phyloP scores from a whole-genome alignment of 2,797 vertebrate genomes.

The Alectoris magna region DNA sequence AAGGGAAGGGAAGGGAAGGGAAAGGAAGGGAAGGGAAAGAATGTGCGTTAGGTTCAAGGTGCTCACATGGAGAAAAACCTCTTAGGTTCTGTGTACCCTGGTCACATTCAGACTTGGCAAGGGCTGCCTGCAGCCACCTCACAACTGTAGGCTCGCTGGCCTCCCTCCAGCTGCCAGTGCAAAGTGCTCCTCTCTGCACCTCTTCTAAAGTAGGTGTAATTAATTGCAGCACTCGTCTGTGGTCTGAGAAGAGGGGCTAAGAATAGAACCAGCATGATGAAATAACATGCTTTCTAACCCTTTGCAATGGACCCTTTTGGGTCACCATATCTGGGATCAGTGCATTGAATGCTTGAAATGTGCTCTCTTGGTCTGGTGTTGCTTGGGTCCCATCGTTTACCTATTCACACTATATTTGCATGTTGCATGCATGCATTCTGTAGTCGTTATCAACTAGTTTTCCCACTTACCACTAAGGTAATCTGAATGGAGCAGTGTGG shows the following conservation, averaged over 20 bases:
- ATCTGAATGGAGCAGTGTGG: not conserved
- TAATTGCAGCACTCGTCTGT: not conserved
- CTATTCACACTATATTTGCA: fast-evolving
- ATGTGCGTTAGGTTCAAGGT: not conserved
- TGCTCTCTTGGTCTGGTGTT: not conserved
- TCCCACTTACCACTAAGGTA: not conserved
- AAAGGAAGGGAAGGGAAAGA: no score
- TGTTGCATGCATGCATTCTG: not conserved
- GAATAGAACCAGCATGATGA: not conserved
- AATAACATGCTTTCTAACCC: not conserved
- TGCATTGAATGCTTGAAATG: not conserved
- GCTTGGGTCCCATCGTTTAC: not conserved
- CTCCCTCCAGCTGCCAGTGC: fast-evolving
- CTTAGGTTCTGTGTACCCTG: not conserved
- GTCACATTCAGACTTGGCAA: fast-evolving
- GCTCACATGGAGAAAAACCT: not conserved
- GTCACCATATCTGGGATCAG: not conserved
- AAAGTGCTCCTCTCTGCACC: not conserved
- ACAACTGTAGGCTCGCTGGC: fast-evolving
- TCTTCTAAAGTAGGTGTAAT: not conserved
- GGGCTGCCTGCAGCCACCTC: not conserved
- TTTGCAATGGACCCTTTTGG: not conserved
- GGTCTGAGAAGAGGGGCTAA: conserved; percentile 33
- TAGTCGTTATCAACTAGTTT: not conserved
- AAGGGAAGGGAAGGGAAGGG: no score